A percentile compares a stretch with the other conserved stretches of the same genome.
Conservation (phyloP, 2,113 vertebrate species). For the Tiliqua scincoides region DNA sequence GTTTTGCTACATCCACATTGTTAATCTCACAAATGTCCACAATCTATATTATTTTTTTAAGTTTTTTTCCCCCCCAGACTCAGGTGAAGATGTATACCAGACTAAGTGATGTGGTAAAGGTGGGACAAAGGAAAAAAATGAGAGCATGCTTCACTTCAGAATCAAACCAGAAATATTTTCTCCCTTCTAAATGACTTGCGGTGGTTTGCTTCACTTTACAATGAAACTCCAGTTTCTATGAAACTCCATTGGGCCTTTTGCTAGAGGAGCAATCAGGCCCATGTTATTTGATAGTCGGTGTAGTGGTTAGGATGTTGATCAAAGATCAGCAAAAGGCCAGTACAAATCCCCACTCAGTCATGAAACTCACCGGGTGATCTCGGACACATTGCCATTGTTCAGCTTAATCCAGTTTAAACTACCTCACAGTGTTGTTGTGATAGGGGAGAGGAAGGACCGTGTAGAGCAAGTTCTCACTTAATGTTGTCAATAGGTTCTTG, state of each 20-base stretch:
- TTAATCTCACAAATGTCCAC: constrained; percentile 19
- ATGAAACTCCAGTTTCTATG: neutral
- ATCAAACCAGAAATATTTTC: neutral
- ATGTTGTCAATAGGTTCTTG: no score
- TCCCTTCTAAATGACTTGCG: neutral
- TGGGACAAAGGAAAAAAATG: neutral
- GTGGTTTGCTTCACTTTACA: neutral
- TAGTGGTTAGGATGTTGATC: no score
- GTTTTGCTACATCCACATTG: neutral
- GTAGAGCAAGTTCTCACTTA: no score
- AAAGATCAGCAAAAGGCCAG: no score
- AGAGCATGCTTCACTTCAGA: neutral
- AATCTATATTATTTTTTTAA: neutral
- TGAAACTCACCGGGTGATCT: no score
- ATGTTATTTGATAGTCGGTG: no score
- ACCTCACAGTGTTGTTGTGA: no score
- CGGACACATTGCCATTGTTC: no score
- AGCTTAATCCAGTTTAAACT: no score
- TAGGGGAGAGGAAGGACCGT: no score
- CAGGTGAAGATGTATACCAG: neutral
- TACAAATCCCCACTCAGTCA: no score
- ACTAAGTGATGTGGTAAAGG: neutral
- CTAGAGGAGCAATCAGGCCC: no score
- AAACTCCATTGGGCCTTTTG: neutral
- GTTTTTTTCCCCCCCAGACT: neutral